Conservation (phyloP, 2,113 vertebrate species). For the Salvelinus sp. region DNA sequence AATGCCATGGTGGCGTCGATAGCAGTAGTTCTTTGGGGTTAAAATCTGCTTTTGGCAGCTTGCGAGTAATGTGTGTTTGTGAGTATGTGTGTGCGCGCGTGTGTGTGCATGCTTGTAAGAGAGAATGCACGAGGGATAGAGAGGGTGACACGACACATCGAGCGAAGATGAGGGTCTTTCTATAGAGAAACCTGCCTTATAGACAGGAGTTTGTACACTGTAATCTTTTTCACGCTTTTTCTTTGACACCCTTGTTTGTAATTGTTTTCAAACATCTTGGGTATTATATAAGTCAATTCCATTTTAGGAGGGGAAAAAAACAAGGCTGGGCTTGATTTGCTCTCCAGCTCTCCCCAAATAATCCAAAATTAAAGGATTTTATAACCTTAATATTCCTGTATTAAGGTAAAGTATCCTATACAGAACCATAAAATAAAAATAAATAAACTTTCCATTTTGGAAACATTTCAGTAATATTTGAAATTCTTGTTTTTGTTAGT, state of each 20-base stretch:
- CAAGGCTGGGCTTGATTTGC: constrained; percentile 94
- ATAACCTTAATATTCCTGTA: constrained; percentile 83
- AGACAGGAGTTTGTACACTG: constrained; percentile 99
- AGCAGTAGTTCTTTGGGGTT: constrained; percentile 87
- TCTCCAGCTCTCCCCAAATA: constrained; percentile 87
- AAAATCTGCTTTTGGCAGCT: constrained; percentile 87
- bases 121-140: constrained; percentile 19
- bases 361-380: constrained; percentile 79
- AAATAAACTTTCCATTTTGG: constrained; percentile 86
- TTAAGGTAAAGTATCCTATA: constrained; percentile 85
- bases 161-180: constrained; percentile 87
- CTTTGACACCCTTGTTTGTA: constrained; percentile 86
- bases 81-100: constrained; percentile 67
- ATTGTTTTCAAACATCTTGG: constrained; percentile 86
- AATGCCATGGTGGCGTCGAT: constrained; percentile 75
- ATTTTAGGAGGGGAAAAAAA: constrained; percentile 81
- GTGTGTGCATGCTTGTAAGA: constrained; percentile 6
- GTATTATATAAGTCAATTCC: constrained; percentile 83
- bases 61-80: constrained; percentile 34
- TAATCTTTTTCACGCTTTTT: constrained; percentile 83
- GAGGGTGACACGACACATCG: constrained; percentile 85
- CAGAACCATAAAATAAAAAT: constrained; percentile 82
- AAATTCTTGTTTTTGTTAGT: constrained; percentile 90
- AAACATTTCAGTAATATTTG: constrained; percentile 91
- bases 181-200: constrained; percentile 86